These are phyloP conservation scores for Sphaeramia orbicularis DNA, from an alignment of 2,797 vertebrate species.

Conservation along the genomic window DNA sequence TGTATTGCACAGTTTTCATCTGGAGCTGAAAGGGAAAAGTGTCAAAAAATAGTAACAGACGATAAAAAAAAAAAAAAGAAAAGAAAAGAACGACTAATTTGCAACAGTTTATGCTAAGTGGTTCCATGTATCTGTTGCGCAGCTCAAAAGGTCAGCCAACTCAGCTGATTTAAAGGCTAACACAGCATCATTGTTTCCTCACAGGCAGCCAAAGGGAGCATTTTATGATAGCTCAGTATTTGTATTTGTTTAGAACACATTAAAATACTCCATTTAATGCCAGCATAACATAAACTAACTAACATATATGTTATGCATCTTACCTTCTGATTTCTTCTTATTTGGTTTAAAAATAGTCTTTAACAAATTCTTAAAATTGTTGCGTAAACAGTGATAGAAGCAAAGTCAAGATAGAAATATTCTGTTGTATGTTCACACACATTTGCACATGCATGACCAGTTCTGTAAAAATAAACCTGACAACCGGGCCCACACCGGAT, in stretches of 20 bases:
- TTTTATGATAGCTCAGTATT: constrained; percentile 23
- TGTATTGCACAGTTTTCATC: constrained; percentile 24
- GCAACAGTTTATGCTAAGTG: constrained; percentile 55
- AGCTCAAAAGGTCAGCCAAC: constrained; percentile 67
- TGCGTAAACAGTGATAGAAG: constrained; percentile 3
- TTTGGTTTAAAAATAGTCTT: neutral
- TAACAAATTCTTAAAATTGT: neutral
- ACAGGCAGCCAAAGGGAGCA: constrained; percentile 39
- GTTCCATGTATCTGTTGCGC: constrained; percentile 50
- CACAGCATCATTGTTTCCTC: constrained; percentile 48
- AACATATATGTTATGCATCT: no score
- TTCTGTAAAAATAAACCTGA: neutral
- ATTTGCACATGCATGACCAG: constrained; percentile 14
- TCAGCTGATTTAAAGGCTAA: constrained; percentile 73
- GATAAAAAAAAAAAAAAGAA: constrained; percentile 6
- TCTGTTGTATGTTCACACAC: neutral
- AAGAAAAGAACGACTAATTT: constrained; percentile 40
- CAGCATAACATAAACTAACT: no score
- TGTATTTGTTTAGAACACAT: constrained; percentile 29
- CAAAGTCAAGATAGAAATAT: neutral
- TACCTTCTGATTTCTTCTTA: no score
- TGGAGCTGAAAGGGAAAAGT: constrained; percentile 13
- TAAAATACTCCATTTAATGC: constrained; percentile 11
- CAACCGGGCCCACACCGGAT: neutral
- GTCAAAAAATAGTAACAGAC: constrained; percentile 30